Evolutionary conservation across 2,113 vertebrate species (phyloP).

Genomic region (Lasiurus cinereus): DNA sequence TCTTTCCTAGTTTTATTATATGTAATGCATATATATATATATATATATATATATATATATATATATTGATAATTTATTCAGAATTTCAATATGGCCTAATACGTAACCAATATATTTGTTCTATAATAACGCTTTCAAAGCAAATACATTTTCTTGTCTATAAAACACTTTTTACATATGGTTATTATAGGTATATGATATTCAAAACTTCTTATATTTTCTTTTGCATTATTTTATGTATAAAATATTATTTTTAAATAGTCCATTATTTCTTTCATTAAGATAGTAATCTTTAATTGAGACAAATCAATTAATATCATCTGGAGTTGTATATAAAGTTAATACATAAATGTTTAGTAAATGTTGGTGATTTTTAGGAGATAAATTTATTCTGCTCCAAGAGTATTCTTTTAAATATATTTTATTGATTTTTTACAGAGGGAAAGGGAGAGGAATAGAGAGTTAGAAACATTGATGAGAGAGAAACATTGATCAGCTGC

Average conservation of each 20-base stretch:
- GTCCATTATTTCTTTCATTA: not conserved
- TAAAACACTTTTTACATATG: not conserved
- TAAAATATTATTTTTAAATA: not conserved
- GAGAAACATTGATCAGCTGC: too few species aligned
- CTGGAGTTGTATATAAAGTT: not conserved
- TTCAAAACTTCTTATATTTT: not conserved
- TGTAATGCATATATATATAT: not conserved
- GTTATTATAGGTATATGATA: not conserved
- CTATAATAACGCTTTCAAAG: not conserved
- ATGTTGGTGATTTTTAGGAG: not conserved
- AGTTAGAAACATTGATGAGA: too few species aligned
- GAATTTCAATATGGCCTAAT: not conserved
- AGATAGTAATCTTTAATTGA: not conserved
- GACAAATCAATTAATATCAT: not conserved
- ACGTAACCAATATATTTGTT: not conserved
- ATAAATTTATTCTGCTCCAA: not conserved
- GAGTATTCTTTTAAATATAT: not conserved
- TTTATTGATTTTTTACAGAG: too few species aligned
- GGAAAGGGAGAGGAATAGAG: too few species aligned
- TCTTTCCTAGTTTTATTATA: not conserved
- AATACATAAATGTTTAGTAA: not conserved
- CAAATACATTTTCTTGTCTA: not conserved
- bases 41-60: too few species aligned
- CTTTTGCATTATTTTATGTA: not conserved
- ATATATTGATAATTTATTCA: not conserved